phyloP scores from a whole-genome alignment of 2,113 vertebrate species.

The Tympanuchus pallidicinctus region DNA sequence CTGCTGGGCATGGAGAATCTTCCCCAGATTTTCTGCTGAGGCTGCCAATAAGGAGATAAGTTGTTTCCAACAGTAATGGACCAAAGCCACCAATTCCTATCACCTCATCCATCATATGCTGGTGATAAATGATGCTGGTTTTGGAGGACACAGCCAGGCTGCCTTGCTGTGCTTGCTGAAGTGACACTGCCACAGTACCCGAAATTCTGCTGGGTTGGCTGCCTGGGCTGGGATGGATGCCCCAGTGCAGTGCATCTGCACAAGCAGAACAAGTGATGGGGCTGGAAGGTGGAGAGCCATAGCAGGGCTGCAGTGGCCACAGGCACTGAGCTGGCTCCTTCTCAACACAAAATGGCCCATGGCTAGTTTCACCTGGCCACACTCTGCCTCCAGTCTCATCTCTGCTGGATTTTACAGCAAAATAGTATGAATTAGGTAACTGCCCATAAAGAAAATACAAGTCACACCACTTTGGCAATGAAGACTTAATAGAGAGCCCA shows the following conservation, averaged over 20 bases:
- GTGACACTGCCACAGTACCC: neutral
- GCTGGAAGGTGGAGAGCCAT: neutral
- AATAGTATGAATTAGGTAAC: neutral
- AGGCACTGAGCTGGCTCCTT: neutral
- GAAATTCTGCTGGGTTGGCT: neutral
- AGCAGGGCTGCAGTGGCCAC: neutral
- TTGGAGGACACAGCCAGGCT: slow-evolving; percentile 14
- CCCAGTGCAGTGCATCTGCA: neutral
- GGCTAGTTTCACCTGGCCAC: neutral
- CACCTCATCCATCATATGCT: slow-evolving; percentile 51
- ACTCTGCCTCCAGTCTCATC: neutral
- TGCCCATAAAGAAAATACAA: neutral
- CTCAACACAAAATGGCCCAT: accelerated
- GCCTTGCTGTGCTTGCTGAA: neutral
- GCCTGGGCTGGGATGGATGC: neutral
- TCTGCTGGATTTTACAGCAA: neutral
- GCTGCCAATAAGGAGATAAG: slow-evolving; percentile 36
- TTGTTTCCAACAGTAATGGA: slow-evolving; percentile 48
- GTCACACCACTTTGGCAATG: neutral
- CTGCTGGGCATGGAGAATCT: neutral
- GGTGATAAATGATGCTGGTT: slow-evolving; percentile 11
- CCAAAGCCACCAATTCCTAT: slow-evolving; percentile 11
- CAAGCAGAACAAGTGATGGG: neutral
- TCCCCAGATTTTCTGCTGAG: neutral
- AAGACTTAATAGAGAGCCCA: neutral